These are phyloP conservation scores for Hipposideros larvatus DNA, from an alignment of 2,797 vertebrate genomes.

Conservation along the genomic window DNA sequence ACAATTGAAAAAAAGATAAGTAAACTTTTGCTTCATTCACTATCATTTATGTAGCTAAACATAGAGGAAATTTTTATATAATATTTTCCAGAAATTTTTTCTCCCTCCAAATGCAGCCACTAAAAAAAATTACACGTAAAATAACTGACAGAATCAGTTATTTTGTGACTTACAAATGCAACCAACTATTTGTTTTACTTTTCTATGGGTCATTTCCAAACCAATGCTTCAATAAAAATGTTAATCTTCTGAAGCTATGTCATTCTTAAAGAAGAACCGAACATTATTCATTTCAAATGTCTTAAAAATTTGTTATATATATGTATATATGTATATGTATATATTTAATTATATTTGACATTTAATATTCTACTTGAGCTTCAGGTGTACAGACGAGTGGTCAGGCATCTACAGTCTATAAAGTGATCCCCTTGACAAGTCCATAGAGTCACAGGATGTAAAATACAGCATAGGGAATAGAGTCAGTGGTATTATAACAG, in stretches of 20 bases:
- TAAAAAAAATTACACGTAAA: background rate
- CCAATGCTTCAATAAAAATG: slow-evolving; percentile 11
- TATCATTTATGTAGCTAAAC: background rate
- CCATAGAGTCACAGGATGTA: too few relatives aligned
- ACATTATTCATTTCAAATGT: slow-evolving; percentile 35
- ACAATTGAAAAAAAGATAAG: slow-evolving; percentile 30
- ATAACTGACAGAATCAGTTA: background rate
- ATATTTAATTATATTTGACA: too few relatives aligned
- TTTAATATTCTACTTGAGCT: too few relatives aligned
- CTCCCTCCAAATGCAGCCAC: background rate
- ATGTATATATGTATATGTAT: too few relatives aligned
- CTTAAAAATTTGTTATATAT: background rate
- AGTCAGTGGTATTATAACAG: too few relatives aligned
- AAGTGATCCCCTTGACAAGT: too few relatives aligned
- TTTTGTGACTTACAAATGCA: background rate
- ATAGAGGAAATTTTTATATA: background rate
- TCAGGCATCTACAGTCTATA: too few relatives aligned
- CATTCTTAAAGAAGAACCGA: slow-evolving; percentile 10
- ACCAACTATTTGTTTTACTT: background rate
- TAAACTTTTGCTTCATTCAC: background rate
- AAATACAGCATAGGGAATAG: too few relatives aligned
- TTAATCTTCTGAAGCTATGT: background rate
- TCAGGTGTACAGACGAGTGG: too few relatives aligned
- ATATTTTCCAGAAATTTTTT: background rate
- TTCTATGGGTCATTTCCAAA: background rate